These are phyloP conservation scores for Hippocampus guttulatus DNA, from an alignment of 2,113 vertebrate genomes.

Conservation along the genomic window DNA sequence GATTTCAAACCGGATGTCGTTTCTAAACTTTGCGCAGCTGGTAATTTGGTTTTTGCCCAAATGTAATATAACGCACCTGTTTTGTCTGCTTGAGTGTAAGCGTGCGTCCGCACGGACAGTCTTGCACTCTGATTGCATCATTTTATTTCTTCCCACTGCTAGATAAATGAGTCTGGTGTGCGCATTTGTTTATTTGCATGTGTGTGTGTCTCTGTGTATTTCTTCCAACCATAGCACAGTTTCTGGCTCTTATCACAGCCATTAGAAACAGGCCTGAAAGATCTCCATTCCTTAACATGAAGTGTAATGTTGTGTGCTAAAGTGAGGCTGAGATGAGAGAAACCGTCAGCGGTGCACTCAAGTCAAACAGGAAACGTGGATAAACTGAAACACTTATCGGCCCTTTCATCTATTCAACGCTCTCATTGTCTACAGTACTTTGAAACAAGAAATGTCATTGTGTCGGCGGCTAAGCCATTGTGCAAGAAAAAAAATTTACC, in stretches of 20 bases:
- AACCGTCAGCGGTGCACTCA: background rate
- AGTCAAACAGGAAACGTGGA: conserved; percentile 19
- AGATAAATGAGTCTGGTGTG: conserved; percentile 52
- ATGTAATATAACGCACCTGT: conserved; percentile 38
- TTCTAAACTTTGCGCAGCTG: conserved; percentile 57
- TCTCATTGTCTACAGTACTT: background rate
- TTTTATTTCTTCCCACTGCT: conserved; percentile 25
- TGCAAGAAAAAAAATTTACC: conserved; percentile 11
- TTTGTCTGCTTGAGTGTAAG: background rate
- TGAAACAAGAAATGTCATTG: conserved; percentile 16
- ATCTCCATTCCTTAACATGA: conserved; percentile 26
- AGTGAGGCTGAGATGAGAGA: conserved; percentile 6
- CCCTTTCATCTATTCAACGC: background rate
- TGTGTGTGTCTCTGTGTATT: background rate
- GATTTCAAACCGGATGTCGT: conserved; percentile 22
- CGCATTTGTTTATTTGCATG: conserved; percentile 7
- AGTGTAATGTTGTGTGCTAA: background rate
- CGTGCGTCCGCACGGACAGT: background rate
- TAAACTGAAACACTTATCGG: background rate
- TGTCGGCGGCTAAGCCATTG: conserved; percentile 32
- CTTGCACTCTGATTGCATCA: conserved; percentile 35
- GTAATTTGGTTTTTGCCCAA: conserved; percentile 35
- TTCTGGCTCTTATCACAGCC: conserved; percentile 49
- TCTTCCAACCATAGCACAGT: conserved; percentile 28
- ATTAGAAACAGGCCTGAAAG: conserved; percentile 57